A percentile compares a stretch with the other conserved stretches of the same genome.
Evolutionary conservation across 2,797 vertebrate genomes (phyloP).

Genomic region (Cossypha niveicapilla): DNA sequence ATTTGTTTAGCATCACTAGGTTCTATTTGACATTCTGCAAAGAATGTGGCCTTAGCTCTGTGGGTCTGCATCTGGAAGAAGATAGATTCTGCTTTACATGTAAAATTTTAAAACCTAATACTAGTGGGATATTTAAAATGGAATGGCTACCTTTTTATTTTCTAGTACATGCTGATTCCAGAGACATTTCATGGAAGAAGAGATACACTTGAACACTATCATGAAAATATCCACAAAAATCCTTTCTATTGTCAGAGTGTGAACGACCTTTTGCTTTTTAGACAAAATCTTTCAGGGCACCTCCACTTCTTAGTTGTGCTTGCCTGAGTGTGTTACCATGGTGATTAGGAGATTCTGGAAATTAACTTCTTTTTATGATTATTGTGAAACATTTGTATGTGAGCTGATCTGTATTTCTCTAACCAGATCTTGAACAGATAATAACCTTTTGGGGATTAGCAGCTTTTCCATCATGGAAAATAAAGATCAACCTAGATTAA

Average conservation of each 20-base stretch:
- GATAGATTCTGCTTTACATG: background rate
- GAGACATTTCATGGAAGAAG: background rate
- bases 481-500: background rate
- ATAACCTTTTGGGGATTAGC: background rate
- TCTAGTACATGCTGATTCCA: background rate
- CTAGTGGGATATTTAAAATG: background rate
- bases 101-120: background rate
- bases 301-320: background rate
- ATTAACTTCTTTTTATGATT: conserved; percentile 11
- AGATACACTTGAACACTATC: background rate
- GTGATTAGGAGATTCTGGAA: conserved; percentile 3
- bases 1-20: background rate
- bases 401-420: background rate
- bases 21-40: background rate
- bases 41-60: background rate
- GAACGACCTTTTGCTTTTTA: background rate
- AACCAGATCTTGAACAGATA: background rate
- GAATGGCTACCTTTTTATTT: background rate
- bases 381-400: background rate
- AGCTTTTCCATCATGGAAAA: background rate
- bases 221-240: background rate
- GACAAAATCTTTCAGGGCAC: background rate
- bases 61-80: background rate
- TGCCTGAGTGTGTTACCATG: conserved; percentile 20
- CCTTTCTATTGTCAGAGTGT: background rate